Evolutionary conservation across 2,888 invertebrate genomes (phyloP).

Genomic region (Eristalis pertinax): DNA sequence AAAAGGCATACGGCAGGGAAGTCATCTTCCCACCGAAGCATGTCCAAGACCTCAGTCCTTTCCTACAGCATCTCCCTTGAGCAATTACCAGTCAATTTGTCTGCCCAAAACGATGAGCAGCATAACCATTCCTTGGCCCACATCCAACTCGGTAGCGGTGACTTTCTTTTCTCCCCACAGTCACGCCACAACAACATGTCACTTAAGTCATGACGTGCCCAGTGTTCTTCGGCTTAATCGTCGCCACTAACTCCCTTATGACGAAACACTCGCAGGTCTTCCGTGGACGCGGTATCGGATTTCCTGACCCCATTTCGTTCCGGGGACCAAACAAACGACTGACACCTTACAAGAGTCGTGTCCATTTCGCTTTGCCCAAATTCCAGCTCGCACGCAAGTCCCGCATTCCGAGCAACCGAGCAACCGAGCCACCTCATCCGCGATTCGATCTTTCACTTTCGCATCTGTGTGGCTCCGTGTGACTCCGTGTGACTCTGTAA

Average conservation of each 20-base stretch:
- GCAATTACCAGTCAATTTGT: background rate
- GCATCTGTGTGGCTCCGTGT: conserved; percentile 5
- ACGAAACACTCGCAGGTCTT: background rate
- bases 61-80: background rate
- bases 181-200: background rate
- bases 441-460: conserved; percentile 59
- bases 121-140: background rate
- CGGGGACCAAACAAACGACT: conserved; percentile 12
- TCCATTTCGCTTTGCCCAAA: conserved; percentile 19
- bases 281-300: conserved; percentile 32
- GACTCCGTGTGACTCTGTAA: too few species aligned
- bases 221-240: background rate
- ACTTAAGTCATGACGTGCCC: background rate
- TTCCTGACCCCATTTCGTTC: conserved; percentile 54
- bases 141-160: background rate
- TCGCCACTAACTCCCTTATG: background rate
- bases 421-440: background rate
- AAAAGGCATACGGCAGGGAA: too few species aligned
- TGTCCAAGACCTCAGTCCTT: too few species aligned
- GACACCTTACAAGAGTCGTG: conserved; percentile 39
- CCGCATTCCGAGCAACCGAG: conserved; percentile 13
- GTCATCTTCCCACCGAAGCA: too few species aligned
- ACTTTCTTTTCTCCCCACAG: background rate
- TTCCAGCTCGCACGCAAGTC: conserved; percentile 41
- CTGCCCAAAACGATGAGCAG: background rate